phyloP scores from a whole-genome alignment of 2,113 vertebrate genomes.

The Ginglymostoma cirratum region DNA sequence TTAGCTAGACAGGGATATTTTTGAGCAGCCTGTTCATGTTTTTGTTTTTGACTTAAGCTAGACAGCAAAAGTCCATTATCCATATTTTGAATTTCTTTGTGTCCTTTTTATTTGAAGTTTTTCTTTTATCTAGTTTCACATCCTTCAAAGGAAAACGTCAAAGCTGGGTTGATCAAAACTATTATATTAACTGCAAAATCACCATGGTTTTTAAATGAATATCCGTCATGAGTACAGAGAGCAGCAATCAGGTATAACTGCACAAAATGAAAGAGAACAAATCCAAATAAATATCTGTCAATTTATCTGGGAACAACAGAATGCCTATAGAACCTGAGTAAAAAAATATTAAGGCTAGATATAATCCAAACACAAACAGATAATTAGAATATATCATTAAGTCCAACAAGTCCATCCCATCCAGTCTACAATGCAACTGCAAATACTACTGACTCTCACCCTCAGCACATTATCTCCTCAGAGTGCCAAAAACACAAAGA shows the following conservation, averaged over 20 bases:
- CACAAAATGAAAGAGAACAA: neutral
- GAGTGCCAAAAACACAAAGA: slow-evolving; percentile 8
- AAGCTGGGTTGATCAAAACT: neutral
- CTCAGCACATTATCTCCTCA: neutral
- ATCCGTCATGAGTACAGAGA: neutral
- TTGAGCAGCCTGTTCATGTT: neutral
- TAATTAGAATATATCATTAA: neutral
- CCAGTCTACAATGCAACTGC: neutral
- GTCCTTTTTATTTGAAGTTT: neutral
- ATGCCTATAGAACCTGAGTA: neutral
- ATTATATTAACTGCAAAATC: neutral
- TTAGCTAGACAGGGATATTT: neutral
- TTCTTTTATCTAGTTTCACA: neutral
- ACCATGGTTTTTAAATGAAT: neutral
- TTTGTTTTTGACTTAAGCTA: neutral
- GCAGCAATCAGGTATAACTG: neutral
- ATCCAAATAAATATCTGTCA: neutral
- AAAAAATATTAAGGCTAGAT: neutral
- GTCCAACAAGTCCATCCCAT: slow-evolving; percentile 1
- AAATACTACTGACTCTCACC: slow-evolving; percentile 5
- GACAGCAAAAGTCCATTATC: neutral
- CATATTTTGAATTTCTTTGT: neutral
- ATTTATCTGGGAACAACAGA: neutral
- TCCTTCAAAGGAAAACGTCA: neutral
- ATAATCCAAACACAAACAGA: neutral